Evolutionary conservation across 2,113 vertebrate genomes (phyloP).

Genomic region (Orientallactaga bullata): DNA sequence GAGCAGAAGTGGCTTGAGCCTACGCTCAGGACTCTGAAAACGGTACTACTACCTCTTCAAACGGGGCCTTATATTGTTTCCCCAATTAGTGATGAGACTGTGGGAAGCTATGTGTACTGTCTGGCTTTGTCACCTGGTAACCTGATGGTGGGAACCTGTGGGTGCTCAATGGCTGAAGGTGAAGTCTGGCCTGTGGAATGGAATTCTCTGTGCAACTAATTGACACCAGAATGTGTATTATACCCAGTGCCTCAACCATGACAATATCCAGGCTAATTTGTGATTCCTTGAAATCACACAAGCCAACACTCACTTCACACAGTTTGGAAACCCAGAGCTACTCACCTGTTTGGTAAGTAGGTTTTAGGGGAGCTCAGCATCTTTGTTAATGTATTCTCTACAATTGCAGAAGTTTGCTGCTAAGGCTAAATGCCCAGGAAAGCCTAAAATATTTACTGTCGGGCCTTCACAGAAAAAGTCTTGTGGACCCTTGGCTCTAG

Average conservation of each 20-base stretch:
- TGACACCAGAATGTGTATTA: not conserved
- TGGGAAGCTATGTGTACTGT: not conserved
- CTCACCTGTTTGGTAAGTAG: slow-evolving; percentile 31
- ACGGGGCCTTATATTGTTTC: not conserved
- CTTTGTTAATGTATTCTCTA: slow-evolving; percentile 14
- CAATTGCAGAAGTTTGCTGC: not conserved
- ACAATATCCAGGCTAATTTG: not conserved
- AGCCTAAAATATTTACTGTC: slow-evolving; percentile 2
- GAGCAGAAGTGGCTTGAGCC: not conserved
- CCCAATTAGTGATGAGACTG: not conserved
- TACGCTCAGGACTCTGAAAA: not conserved
- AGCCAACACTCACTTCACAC: not conserved
- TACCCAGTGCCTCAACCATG: not conserved
- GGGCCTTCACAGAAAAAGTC: slow-evolving; percentile 29
- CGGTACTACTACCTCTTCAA: not conserved
- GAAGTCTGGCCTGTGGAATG: not conserved
- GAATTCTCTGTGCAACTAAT: not conserved
- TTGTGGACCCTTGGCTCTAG: not conserved
- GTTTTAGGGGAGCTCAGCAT: not conserved
- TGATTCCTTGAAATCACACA: slow-evolving; percentile 23
- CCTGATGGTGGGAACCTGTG: not conserved
- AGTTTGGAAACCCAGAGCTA: not conserved
- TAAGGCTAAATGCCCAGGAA: not conserved
- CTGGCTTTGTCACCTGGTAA: not conserved
- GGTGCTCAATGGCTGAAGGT: not conserved